Evolutionary conservation across 2,797 vertebrate species (phyloP).

Genomic region (Sebastes matsubarae): DNA sequence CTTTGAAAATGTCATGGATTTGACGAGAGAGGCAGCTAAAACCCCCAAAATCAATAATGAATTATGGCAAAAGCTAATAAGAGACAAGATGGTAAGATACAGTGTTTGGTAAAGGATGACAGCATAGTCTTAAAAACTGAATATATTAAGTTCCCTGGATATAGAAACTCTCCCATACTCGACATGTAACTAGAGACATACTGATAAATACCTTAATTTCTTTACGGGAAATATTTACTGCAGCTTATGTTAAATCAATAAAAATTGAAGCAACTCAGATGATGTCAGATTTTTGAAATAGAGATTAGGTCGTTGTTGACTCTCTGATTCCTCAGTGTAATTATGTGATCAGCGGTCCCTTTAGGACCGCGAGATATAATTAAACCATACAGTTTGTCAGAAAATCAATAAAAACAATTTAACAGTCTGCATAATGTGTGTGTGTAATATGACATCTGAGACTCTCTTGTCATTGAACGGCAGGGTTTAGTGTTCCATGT

Average conservation of each 20-base stretch:
- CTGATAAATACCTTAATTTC: neutral
- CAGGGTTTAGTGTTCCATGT: slow-evolving; percentile 5
- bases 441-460: slow-evolving; percentile 43
- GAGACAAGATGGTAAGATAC: slow-evolving; percentile 28
- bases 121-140: neutral
- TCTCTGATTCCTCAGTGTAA: slow-evolving; percentile 21
- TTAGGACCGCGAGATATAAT: slow-evolving; percentile 42
- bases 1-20: slow-evolving; percentile 72
- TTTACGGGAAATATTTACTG: neutral
- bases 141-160: neutral
- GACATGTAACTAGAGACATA: neutral
- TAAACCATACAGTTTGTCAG: slow-evolving; percentile 52
- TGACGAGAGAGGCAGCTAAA: slow-evolving; percentile 53
- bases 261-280: neutral
- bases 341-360: slow-evolving; percentile 43
- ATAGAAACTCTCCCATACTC: neutral
- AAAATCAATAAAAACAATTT: slow-evolving; percentile 67
- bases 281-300: neutral
- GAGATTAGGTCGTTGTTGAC: neutral
- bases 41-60: slow-evolving; percentile 67
- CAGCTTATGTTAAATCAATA: neutral
- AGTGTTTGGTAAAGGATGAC: neutral
- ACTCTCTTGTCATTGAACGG: slow-evolving; percentile 25
- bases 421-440: slow-evolving; percentile 28
- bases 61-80: slow-evolving; percentile 61